These are phyloP conservation scores for Drosophila histrio DNA, from an alignment of 2,888 invertebrate species.

Conservation along the genomic window DNA sequence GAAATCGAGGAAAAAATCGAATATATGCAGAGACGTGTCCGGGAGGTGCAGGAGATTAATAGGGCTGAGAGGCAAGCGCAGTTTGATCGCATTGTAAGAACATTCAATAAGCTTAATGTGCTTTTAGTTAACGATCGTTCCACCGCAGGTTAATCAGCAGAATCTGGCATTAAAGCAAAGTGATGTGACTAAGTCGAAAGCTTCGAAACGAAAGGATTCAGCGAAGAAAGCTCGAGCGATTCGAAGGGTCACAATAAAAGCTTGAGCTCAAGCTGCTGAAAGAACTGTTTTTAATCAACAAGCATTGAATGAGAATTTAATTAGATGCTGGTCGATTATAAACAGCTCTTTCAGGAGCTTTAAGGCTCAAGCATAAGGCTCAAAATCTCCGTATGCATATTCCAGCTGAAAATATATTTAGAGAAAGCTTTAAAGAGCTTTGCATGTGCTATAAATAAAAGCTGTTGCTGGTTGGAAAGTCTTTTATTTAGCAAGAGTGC, in stretches of 20 bases:
- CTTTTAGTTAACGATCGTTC: neutral
- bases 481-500: neutral
- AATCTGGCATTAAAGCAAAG: neutral
- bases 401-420: neutral
- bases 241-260: neutral
- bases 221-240: neutral
- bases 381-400: neutral
- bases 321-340: neutral
- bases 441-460: neutral
- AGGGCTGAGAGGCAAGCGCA: neutral
- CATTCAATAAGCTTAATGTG: accelerated
- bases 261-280: neutral
- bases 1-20: neutral
- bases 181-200: neutral
- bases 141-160: neutral
- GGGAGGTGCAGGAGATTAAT: constrained; percentile 4
- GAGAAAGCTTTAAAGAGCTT: neutral
- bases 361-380: neutral
- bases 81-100: neutral
- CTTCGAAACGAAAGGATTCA: neutral
- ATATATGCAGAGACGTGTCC: constrained; percentile 27
- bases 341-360: neutral
- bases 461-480: neutral
- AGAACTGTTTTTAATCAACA: neutral
- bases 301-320: neutral